These are phyloP conservation scores for Salvator merianae DNA, from an alignment of 2,113 vertebrate species.

Conservation along the genomic window DNA sequence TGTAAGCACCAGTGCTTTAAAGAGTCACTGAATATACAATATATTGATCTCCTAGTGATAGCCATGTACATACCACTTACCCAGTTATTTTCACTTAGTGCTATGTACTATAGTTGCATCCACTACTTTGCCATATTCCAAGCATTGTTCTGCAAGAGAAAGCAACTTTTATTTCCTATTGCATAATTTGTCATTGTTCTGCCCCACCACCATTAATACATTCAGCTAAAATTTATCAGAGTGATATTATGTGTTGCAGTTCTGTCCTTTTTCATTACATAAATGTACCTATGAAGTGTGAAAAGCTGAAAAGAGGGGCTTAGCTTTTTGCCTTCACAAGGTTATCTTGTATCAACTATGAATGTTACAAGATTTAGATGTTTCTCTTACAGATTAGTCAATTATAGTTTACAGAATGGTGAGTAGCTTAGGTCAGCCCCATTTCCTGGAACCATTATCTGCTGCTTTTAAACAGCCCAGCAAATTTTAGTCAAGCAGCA, in stretches of 20 bases:
- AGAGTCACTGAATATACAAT: neutral
- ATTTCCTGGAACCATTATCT: neutral
- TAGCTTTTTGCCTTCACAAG: neutral
- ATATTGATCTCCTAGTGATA: neutral
- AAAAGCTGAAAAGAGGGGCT: constrained; percentile 22
- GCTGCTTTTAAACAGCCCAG: neutral
- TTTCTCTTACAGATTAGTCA: no score
- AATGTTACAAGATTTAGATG: neutral
- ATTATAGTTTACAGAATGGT: neutral
- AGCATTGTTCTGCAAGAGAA: constrained; percentile 36
- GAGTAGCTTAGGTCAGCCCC: no score
- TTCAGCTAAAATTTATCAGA: constrained; percentile 55
- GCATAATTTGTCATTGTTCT: constrained; percentile 50
- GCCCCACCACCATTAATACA: constrained; percentile 50
- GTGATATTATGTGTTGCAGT: constrained; percentile 39
- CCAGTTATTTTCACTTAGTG: no score
- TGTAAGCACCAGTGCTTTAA: neutral
- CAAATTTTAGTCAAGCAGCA: neutral
- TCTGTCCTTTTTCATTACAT: constrained; percentile 42
- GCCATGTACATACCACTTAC: neutral
- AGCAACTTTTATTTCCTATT: constrained; percentile 45
- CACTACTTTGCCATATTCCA: constrained; percentile 6
- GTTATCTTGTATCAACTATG: neutral
- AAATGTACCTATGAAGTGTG: constrained; percentile 47
- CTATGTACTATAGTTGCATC: constrained; percentile 22